Conservation (phyloP, 2,113 vertebrate species). For the Ophiodon elongatus region DNA sequence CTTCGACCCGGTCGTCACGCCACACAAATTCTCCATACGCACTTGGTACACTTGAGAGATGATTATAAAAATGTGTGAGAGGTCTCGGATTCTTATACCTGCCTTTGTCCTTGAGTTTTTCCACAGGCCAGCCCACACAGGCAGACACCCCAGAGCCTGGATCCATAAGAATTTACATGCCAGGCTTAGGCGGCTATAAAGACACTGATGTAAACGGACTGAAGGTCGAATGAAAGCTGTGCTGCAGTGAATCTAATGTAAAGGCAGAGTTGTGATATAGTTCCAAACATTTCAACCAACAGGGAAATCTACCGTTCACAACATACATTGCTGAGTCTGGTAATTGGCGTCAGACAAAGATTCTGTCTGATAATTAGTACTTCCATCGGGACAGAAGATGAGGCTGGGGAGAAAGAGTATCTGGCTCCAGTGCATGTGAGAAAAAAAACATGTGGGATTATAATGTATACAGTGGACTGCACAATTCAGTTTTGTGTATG, state of each 20-base stretch:
- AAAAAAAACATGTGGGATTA: constrained; percentile 2
- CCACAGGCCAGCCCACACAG: constrained; percentile 40
- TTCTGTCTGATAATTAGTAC: constrained; percentile 43
- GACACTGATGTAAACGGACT: constrained; percentile 63
- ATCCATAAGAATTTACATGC: constrained; percentile 63
- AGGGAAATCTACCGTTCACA: constrained; percentile 35
- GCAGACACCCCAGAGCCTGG: constrained; percentile 39
- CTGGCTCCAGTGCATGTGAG: not conserved
- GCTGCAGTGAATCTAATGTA: constrained; percentile 47
- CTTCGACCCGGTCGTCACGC: constrained; percentile 84
- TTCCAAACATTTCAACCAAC: constrained; percentile 42
- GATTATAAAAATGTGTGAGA: constrained; percentile 78
- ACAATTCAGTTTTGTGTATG: not conserved
- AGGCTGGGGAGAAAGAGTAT: not conserved
- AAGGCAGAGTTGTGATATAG: constrained; percentile 33
- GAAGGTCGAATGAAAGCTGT: constrained; percentile 59
- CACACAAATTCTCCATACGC: constrained; percentile 81
- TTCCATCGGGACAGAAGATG: constrained; percentile 41
- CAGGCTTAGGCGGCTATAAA: constrained; percentile 29
- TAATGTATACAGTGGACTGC: not conserved
- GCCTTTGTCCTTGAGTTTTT: constrained; percentile 66
- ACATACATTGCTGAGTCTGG: constrained; percentile 13
- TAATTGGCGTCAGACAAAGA: constrained; percentile 41
- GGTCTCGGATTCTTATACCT: constrained; percentile 45
- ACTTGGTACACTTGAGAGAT: constrained; percentile 73